Base-by-base conservation (phyloP, 2,888 invertebrate genomes). In the Nomada lathburiana region DNA sequence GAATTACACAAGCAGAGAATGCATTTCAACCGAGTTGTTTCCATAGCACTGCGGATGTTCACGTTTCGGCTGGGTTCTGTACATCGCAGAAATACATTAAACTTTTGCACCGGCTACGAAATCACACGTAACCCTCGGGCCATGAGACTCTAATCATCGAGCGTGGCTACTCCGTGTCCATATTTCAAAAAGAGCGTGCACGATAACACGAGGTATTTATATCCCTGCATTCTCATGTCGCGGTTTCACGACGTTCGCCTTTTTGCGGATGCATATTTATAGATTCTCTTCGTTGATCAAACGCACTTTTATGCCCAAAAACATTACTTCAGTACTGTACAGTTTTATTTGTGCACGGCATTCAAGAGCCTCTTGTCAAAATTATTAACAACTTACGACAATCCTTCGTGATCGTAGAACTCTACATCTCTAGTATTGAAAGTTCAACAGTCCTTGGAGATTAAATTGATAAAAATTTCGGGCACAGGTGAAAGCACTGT, bases 31-130 rank as follows among this genome's bases (percentile, higher is more conserved):
- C n/a, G 44, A 13, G 26, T 53, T 4, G 26, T 42, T 74, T 68
- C 42, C 69, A 64, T 63, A 29, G 64, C 16, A 52, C 62, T 10
- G 29, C 16, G 18, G 20, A 73, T 67, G 53, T 68, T 65, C 57
- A 69, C 70, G n/a, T 52, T 76, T 81, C 69, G 42, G 53, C n/a
- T 11, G 52, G 3, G n/a, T 7, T 74, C 55, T 44, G 75, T 47
- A 18, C 60, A 52, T 77, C 59, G 52, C 67, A 20, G 65, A 70
- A 77, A 67, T 67, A 44, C 64, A 73, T 84, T 86, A 78, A 86
- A 86, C 76, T 86, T 84, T 77, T 63, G 29, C 26, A 23, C 59
- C 23, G 55, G 60, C 62, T 77, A 76, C 63, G 70, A 84, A 84
- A 86, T 81, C 80, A 73, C 59, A 68, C n/a, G 60, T 26, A 76